Evolutionary conservation across 2,113 vertebrate genomes (phyloP), one percentile per base, ranked within the genome.

Genomic region (Catagonus wagneri): DNA sequence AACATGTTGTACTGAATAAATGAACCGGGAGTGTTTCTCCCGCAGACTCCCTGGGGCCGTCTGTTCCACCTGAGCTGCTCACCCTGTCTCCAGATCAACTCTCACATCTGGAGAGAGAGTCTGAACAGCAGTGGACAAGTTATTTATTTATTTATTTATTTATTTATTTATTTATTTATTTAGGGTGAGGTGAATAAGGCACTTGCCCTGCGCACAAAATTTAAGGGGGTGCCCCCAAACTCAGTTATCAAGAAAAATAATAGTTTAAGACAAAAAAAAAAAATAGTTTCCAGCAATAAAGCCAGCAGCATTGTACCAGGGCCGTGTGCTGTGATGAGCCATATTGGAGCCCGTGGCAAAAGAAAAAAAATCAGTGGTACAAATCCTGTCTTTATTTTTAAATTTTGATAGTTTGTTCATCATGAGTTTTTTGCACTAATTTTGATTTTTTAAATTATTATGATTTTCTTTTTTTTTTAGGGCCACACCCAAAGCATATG

Each of bases 271-370:
- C 7, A 44, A 7, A 20, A 50, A 63, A 84, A 61, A 93, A 32
- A 63, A 58, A 44, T 8, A 17, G 15, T 36, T 89, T 11, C 8
- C 5, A 2, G 34, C 7, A 44, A 7, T 25, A 50, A 63, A 84
- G 44, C 5, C 4, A 36, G 56, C 7, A 39, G 52, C 27, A 16
- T 50, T 2, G 14, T 4, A 7, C 19, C 50, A 50, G 7, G 1
- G 44, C 39, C 66, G 2, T 11, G 52, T 2, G 44, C 39, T 72
- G 2, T 8, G 52, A 20, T 4, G 32, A 58, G 17, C 29, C 27
- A 2, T 15, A 29, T 4, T 3, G 39, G 34, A 44, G 54, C 16
- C 22, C 1, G 8, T 0, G 0, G n/a, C 52, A 8, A 50, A 65
- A 58, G 66, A 34, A 36, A 63, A 36, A 63, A 60, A 58, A 2